These are phyloP conservation scores for Hirtodrosophila cameraria DNA, from an alignment of 2,888 invertebrate genomes.

Conservation along the genomic window DNA sequence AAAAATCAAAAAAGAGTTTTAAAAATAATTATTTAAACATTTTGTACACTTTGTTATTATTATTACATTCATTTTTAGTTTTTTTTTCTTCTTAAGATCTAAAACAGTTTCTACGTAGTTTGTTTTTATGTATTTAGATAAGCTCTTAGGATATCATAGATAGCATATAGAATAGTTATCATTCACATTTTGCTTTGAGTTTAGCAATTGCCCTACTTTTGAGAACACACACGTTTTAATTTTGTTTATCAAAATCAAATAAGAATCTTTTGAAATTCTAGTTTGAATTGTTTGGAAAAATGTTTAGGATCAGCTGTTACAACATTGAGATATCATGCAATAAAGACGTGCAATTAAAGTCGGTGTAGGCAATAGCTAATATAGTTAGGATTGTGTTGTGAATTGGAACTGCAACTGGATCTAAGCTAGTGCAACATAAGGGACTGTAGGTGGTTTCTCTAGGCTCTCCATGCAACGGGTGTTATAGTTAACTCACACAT, in stretches of 20 bases:
- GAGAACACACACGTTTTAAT: constrained; percentile 71
- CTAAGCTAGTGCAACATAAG: constrained; percentile 18
- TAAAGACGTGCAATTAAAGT: constrained; percentile 30
- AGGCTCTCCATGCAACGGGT: constrained; percentile 38
- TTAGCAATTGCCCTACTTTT: constrained; percentile 50
- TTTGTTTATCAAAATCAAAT: constrained; percentile 14
- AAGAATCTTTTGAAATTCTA: constrained; percentile 15
- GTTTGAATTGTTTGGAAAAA: constrained; percentile 21
- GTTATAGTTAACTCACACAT: constrained; percentile 8
- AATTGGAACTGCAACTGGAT: constrained; percentile 9
- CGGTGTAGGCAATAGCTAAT: background rate
- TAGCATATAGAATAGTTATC: constrained; percentile 37
- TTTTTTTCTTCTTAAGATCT: constrained; percentile 50
- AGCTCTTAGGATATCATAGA: constrained; percentile 42
- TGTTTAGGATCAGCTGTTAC: constrained; percentile 18
- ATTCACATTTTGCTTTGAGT: constrained; percentile 51
- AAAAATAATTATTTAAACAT: constrained; percentile 43
- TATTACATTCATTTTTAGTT: constrained; percentile 50
- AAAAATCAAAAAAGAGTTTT: constrained; percentile 21
- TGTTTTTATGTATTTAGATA: constrained; percentile 19
- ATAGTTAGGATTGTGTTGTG: constrained; percentile 1
- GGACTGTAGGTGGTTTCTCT: background rate
- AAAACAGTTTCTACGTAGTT: constrained; percentile 61
- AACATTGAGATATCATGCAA: constrained; percentile 47
- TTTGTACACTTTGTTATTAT: constrained; percentile 60